Evolutionary conservation across 2,888 invertebrate genomes (phyloP).

Genomic region (Ariolimax columbianus): DNA sequence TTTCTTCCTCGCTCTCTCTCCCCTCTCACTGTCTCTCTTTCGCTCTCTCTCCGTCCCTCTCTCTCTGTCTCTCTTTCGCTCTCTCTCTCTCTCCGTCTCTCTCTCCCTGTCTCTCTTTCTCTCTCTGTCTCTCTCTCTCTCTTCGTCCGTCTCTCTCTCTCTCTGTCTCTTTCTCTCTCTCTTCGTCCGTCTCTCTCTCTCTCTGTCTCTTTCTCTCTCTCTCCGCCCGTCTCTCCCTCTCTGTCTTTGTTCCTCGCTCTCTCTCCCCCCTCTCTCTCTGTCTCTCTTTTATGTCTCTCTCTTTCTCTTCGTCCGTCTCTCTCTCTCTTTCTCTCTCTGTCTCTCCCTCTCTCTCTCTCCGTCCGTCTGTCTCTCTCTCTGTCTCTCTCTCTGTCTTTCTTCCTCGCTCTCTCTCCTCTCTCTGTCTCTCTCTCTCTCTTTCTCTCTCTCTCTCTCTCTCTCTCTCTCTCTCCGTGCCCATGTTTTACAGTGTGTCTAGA

Average conservation of each 20-base stretch:
- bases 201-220: too few relatives aligned
- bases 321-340: constrained; percentile 27
- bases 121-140: too few relatives aligned
- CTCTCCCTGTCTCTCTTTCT: too few relatives aligned
- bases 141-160: too few relatives aligned
- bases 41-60: too few relatives aligned
- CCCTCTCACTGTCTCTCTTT: too few relatives aligned
- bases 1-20: background rate
- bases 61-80: too few relatives aligned
- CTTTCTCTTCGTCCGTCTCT: constrained; percentile 20
- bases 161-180: too few relatives aligned
- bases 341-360: background rate
- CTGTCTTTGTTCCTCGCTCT: constrained; percentile 8
- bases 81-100: too few relatives aligned
- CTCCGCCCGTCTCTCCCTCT: too few relatives aligned
- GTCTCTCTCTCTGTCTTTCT: background rate
- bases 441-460: background rate
- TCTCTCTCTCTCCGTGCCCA: background rate
- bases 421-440: constrained; percentile 4
- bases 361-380: background rate
- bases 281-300: too few relatives aligned
- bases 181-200: too few relatives aligned
- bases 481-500: background rate
- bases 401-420: background rate
- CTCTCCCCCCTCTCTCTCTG: background rate